These are phyloP conservation scores for Dynastes grantii DNA, from an alignment of 2,888 invertebrate species.

Conservation along the genomic window DNA sequence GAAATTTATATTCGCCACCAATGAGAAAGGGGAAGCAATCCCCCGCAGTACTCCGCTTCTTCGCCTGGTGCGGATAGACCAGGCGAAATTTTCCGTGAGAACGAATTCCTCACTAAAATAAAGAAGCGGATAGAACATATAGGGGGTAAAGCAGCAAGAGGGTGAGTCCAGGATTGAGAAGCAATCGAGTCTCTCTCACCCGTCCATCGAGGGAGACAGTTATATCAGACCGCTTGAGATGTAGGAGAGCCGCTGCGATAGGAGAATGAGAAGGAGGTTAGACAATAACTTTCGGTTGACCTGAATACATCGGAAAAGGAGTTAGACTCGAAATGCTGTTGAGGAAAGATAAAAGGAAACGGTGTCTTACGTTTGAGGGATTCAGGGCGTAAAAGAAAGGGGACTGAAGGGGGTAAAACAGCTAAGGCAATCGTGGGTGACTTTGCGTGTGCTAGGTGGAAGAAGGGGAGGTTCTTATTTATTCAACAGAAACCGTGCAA, in stretches of 20 bases:
- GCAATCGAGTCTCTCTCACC: conserved; percentile 11
- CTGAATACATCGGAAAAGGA: conserved; percentile 29
- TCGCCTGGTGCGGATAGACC: neutral
- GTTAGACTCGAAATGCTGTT: neutral
- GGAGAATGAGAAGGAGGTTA: neutral
- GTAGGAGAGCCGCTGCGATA: neutral
- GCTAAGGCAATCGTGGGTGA: conserved; percentile 12
- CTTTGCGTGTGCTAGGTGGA: too few relatives aligned
- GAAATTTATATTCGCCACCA: conserved; percentile 17
- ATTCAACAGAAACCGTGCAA: too few relatives aligned
- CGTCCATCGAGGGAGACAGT: conserved; percentile 22
- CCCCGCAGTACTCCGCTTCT: neutral
- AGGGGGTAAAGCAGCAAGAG: neutral
- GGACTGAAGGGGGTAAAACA: neutral
- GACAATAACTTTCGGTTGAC: conserved; percentile 45
- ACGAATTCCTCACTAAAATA: too few relatives aligned
- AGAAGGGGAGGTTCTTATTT: too few relatives aligned
- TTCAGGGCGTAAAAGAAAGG: neutral
- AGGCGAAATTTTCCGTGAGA: too few relatives aligned
- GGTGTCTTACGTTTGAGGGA: too few relatives aligned
- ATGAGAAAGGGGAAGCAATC: too few relatives aligned
- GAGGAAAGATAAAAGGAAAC: neutral
- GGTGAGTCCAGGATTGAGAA: conserved; percentile 12
- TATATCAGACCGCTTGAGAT: neutral
- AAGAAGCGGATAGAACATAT: neutral